phyloP scores from a whole-genome alignment of 2,113 vertebrate genomes.

The Prionailurus bengalensis region DNA sequence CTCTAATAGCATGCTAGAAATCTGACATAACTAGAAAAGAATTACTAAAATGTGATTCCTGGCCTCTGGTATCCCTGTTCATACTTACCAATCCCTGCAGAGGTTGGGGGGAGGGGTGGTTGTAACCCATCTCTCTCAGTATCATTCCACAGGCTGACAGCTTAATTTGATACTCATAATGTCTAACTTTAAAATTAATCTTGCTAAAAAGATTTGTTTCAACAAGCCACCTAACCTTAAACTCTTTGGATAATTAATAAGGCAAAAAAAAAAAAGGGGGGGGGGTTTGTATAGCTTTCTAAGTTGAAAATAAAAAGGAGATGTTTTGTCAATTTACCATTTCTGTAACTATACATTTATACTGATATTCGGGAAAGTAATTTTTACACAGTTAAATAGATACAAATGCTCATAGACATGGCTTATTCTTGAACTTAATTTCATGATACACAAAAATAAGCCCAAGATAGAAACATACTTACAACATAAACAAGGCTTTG shows the following conservation, averaged over 20 bases:
- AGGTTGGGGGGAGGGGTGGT: constrained; percentile 46
- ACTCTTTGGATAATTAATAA: constrained; percentile 69
- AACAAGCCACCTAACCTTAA: constrained; percentile 80
- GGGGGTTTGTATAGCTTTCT: constrained; percentile 54
- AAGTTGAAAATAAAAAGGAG: constrained; percentile 60
- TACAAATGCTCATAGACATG: background rate
- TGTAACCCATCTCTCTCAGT: constrained; percentile 82
- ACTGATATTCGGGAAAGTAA: background rate
- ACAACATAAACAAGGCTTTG: constrained; percentile 4
- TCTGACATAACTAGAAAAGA: constrained; percentile 91
- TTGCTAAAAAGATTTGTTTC: constrained; percentile 84
- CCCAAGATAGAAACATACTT: constrained; percentile 51
- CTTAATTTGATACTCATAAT: constrained; percentile 88
- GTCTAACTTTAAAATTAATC: constrained; percentile 87
- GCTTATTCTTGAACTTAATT: constrained; percentile 28
- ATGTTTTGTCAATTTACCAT: constrained; percentile 35
- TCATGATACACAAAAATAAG: constrained; percentile 52
- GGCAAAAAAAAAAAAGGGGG: background rate
- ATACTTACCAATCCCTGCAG: constrained; percentile 73
- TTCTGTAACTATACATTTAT: constrained; percentile 48
- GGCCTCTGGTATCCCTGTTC: constrained; percentile 79
- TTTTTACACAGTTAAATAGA: background rate
- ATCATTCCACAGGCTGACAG: constrained; percentile 87
- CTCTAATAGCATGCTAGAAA: constrained; percentile 91
- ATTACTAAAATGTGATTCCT: constrained; percentile 88